Evolutionary conservation across 2,797 vertebrate species (phyloP).

Genomic region (Atherinosoma microstoma): DNA sequence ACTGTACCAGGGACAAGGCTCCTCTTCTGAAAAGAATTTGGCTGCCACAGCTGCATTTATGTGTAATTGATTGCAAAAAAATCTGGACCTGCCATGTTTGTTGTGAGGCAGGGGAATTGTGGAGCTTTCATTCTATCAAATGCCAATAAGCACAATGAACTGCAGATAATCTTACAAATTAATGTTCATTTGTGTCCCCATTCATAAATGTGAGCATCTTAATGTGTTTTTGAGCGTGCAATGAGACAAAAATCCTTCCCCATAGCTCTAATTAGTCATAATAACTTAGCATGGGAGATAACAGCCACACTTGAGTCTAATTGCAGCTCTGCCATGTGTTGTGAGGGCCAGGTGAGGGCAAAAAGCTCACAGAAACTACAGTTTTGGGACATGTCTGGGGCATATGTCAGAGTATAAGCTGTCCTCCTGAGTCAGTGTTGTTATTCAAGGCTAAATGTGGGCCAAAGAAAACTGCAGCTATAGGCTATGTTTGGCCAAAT

Average conservation of each 20-base stretch:
- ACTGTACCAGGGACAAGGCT: conserved; percentile 24
- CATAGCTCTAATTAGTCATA: conserved; percentile 42
- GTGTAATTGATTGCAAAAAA: conserved; percentile 13
- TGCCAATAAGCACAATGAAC: conserved; percentile 7
- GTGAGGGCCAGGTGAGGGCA: background rate
- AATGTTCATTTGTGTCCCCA: background rate
- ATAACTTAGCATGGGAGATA: conserved; percentile 38
- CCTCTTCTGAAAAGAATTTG: conserved; percentile 28
- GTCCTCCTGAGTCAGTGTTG: background rate
- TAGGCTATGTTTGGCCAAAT: background rate
- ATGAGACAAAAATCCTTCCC: conserved; percentile 19
- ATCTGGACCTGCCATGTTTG: background rate
- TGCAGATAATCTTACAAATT: background rate
- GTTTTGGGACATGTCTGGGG: background rate
- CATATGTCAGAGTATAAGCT: background rate
- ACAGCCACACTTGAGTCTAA: background rate
- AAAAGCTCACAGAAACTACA: background rate
- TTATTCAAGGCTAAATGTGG: background rate
- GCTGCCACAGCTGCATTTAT: conserved; percentile 8
- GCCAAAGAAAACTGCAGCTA: background rate
- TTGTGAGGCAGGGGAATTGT: background rate
- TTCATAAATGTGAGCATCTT: background rate
- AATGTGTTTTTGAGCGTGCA: conserved; percentile 2
- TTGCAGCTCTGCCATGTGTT: background rate
- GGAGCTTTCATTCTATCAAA: background rate